Evolutionary conservation across 2,888 invertebrate species (phyloP), one percentile per base, ranked within the genome.

Genomic region (Machimus rusticus): DNA sequence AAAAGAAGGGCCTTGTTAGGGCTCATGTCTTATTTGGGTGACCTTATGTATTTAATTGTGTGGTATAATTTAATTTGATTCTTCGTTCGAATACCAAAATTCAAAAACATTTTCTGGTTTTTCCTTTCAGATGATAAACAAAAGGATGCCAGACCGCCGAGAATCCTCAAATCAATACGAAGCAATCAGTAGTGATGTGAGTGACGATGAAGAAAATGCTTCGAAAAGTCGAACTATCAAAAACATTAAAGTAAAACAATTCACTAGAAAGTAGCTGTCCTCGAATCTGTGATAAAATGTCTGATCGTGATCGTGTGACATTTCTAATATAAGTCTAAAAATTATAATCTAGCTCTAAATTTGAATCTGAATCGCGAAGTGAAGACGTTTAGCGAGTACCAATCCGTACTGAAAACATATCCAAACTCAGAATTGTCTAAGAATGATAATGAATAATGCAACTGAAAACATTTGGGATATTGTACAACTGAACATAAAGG

Each of bases 361-460:
- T 14, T 37, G 66, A 43, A 76, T 19, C 37, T 37, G 66, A 28
- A 76, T 6, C 28, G 34, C 19, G 31, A 46, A 46, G 19, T 51
- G 16, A 12, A 46, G 8, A 14, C 19, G n/a, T 31, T 12, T 12
- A 43, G 46, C 14, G 43, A 66, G 46, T 74, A 85, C 43, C 74
- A 43, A 28, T n/a, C 74, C 46, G 85, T 51, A 85, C 85, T 85
- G 82, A 85, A 85, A 43, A 85, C 85, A 85, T 85, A 85, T 85
- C 85, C 74, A 85, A 23, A 74, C 34, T 74, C 31, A 46, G 46
- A 46, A 85, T 46, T 19, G 28, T 55, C 39, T 55, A 86, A 86
- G 74, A 88, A 89, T 90, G 90, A 91, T 90, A 90, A 91, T 91
- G 92, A 91, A 90, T 90, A 91, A 92, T 91, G 91, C 90, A 90